A percentile compares a stretch with the other conserved stretches of the same genome.
Evolutionary conservation across 1,140 invertebrate genomes (phyloP).

Genomic region (Condylostylus longicornis): DNA sequence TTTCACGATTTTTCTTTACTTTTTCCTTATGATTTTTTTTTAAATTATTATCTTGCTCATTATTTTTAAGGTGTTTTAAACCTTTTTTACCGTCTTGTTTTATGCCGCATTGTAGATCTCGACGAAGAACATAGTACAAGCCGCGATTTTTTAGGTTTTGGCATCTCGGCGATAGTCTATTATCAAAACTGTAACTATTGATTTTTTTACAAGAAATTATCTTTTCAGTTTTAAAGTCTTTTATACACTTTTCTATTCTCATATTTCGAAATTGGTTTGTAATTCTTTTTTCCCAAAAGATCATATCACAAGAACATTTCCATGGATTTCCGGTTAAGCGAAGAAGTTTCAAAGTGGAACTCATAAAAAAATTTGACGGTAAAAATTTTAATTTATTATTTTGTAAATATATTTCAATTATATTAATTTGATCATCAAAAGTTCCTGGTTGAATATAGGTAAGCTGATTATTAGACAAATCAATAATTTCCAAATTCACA

Average conservation of each 20-base stretch:
- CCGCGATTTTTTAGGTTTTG: slow-evolving; percentile 40
- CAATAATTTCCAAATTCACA: slow-evolving; percentile 39
- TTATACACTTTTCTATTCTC: slow-evolving; percentile 27
- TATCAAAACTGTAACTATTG: slow-evolving; percentile 35
- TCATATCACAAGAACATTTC: slow-evolving; percentile 52
- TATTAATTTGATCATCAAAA: slow-evolving; percentile 42
- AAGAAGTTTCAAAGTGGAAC: slow-evolving; percentile 37
- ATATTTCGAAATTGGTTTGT: slow-evolving; percentile 31
- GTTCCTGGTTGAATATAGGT: slow-evolving; percentile 41
- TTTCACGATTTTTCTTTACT: no score
- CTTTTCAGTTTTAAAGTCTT: slow-evolving; percentile 23
- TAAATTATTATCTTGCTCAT: no score
- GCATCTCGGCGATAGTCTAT: slow-evolving; percentile 45
- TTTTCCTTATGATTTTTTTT: no score
- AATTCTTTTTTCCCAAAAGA: slow-evolving; percentile 41
- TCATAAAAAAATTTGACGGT: slow-evolving; percentile 40
- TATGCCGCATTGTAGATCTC: slow-evolving; percentile 16
- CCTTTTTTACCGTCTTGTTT: neutral
- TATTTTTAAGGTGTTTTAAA: no score
- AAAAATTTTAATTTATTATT: slow-evolving; percentile 43
- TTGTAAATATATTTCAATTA: slow-evolving; percentile 45
- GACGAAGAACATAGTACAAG: slow-evolving; percentile 36
- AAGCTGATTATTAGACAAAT: slow-evolving; percentile 47
- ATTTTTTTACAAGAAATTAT: slow-evolving; percentile 20
- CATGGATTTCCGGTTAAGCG: slow-evolving; percentile 45